Conservation (phyloP, 2,888 invertebrate genomes). For the Lasiommata megera region DNA sequence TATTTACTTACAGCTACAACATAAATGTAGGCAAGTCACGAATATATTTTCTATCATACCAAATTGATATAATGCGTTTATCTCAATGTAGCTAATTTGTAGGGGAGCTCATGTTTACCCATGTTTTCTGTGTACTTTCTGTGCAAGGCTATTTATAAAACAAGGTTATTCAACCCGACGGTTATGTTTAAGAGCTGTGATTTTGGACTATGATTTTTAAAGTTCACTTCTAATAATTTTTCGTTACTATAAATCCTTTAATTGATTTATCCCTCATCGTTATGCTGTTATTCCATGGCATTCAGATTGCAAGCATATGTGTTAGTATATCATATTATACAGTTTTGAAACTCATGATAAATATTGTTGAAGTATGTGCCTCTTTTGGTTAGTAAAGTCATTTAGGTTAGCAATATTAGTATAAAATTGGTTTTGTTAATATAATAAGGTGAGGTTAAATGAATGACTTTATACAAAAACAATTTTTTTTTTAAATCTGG, state of each 20-base stretch:
- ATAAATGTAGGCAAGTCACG: neutral
- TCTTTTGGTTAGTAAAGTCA: too few relatives aligned
- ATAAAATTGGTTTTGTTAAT: too few relatives aligned
- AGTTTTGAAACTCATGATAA: too few relatives aligned
- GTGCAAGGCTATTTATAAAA: constrained; percentile 66
- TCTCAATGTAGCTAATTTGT: constrained; percentile 33
- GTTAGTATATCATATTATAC: too few relatives aligned
- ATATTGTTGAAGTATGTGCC: too few relatives aligned
- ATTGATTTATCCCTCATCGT: neutral
- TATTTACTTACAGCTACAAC: neutral
- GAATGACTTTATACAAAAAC: too few relatives aligned
- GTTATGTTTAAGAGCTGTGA: constrained; percentile 17
- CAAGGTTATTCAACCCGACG: constrained; percentile 71
- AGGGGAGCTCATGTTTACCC: constrained; percentile 46
- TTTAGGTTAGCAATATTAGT: too few relatives aligned
- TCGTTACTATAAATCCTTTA: neutral
- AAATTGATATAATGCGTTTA: constrained; percentile 14
- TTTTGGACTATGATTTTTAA: neutral
- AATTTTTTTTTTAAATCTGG: too few relatives aligned
- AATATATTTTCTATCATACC: constrained; percentile 9
- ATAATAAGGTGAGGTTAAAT: too few relatives aligned
- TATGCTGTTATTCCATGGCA: too few relatives aligned
- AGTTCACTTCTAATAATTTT: neutral
- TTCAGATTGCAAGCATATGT: too few relatives aligned
- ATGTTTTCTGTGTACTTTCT: constrained; percentile 51